Evolutionary conservation across 2,888 invertebrate species (phyloP).

Genomic region (Calliopum simillimum): DNA sequence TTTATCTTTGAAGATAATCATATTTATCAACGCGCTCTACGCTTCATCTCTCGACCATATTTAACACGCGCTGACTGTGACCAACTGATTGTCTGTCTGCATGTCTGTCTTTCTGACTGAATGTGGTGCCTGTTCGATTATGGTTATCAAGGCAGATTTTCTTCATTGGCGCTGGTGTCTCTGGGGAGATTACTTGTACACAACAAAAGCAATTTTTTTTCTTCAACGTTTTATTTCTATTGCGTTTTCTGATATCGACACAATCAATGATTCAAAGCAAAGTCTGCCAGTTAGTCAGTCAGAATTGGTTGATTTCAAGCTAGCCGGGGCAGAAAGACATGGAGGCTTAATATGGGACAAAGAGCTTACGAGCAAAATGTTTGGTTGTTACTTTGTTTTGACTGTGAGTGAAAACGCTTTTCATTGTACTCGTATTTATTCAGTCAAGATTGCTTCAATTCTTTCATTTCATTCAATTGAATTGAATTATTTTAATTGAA

Average conservation of each 20-base stretch:
- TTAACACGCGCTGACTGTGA: constrained; percentile 8
- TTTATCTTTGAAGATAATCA: constrained; percentile 23
- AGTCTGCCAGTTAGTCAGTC: background rate
- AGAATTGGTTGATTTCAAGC: background rate
- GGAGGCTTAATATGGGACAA: background rate
- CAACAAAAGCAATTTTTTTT: background rate
- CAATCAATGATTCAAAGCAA: constrained; percentile 4
- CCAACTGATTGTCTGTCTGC: background rate
- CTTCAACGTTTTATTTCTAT: background rate
- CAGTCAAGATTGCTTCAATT: constrained; percentile 10
- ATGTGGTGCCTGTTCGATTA: background rate
- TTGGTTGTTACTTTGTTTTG: background rate
- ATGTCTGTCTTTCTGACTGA: background rate
- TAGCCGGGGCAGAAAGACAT: too few species aligned
- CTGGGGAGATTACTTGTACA: constrained; percentile 25
- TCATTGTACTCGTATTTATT: constrained; percentile 29
- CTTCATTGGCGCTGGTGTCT: constrained; percentile 17
- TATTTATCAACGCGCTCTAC: background rate
- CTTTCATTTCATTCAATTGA: constrained; percentile 3
- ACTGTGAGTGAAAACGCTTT: constrained; percentile 9
- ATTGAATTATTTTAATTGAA: constrained; percentile 31
- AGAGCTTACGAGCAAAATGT: background rate
- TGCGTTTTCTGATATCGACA: constrained; percentile 3
- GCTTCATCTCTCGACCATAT: constrained; percentile 16
- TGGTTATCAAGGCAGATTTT: constrained; percentile 2